Percentiles rank a stretch among this genome's conserved stretches.
phyloP scores from a whole-genome alignment of 2,797 vertebrate species.

The Meda fulgida region DNA sequence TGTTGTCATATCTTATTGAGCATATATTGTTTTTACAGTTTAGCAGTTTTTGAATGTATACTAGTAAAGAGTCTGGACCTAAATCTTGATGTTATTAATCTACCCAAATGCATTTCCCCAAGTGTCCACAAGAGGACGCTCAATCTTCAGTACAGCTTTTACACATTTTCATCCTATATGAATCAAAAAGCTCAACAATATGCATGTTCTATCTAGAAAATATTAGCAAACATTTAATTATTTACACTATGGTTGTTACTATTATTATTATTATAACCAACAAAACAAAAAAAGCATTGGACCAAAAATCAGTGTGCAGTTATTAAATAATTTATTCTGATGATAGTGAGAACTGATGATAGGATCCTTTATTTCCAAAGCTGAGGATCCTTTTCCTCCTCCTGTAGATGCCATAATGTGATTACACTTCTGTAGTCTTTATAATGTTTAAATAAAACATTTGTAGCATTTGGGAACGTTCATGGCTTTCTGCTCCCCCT shows the following conservation, averaged over 20 bases:
- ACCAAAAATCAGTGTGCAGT: not conserved
- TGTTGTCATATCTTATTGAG: no score
- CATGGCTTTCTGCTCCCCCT: not conserved
- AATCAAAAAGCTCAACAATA: not conserved
- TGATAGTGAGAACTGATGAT: not conserved
- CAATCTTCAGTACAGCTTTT: constrained; percentile 4
- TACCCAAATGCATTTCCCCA: not conserved
- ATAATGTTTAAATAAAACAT: constrained; percentile 15
- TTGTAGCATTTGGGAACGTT: not conserved
- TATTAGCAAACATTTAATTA: not conserved
- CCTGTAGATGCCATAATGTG: not conserved
- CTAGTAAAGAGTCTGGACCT: not conserved
- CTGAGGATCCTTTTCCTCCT: not conserved
- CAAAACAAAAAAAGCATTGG: not conserved
- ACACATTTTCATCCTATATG: not conserved
- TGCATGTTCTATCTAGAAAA: not conserved
- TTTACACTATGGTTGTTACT: not conserved
- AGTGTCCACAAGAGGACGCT: constrained; percentile 41
- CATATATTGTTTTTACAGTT: no score
- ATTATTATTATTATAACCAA: not conserved
- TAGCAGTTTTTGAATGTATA: not conserved
- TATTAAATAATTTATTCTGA: not conserved
- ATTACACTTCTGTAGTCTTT: not conserved
- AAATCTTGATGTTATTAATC: not conserved
- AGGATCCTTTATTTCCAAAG: not conserved